Base-by-base conservation (phyloP, 2,888 invertebrate species). In the Drosophila silvestris region DNA sequence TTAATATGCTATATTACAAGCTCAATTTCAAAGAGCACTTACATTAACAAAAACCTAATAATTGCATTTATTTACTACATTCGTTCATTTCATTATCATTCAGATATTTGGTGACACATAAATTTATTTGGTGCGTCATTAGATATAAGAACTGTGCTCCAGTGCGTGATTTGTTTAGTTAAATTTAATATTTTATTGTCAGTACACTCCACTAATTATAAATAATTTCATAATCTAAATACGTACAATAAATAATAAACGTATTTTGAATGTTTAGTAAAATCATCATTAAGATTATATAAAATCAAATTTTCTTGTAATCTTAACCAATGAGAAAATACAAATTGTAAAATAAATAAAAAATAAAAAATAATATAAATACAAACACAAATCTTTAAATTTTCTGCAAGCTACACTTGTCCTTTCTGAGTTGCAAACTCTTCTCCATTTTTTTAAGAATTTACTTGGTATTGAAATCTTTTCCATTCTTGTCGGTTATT, bases 31-130 rank as follows among this genome's bases (percentile, higher is more conserved):
- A 53, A 16, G 7, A 10, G 16, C 28, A 14, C n/a, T 14, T 32
- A 26, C 7, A 0, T 19, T 22, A 52, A 39, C 10, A 26, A 16
- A 26, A 47, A 9, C 16, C 9, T 16, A 16, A n/a, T n/a, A 44
- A 35, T 10, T 30, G 3, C 9, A 26, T 19, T 19, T n/a, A 16
- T 28, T 32, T 19, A 41, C 6, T 14, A 12, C 19, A 19, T 22
- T 22, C 26, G n/a, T 26, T 30, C 12, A 33, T 44, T 50, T 1
- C 28, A 19, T 32, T 57, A 39, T 30, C 35, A 28, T 16, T 32
- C 39, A 30, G 47, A 47, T 65, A 79, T 59, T 57, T 68, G n/a
- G 3, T 74, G 64, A 74, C 64, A 47, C 76, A 74, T 10, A n/a
- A 7, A 22, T 12, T 6, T 22, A 3, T 2, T 19, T 5, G 16